These are phyloP conservation scores for Gymnoscelis rufifasciata DNA, from an alignment of 2,888 invertebrate genomes.

Conservation along the genomic window DNA sequence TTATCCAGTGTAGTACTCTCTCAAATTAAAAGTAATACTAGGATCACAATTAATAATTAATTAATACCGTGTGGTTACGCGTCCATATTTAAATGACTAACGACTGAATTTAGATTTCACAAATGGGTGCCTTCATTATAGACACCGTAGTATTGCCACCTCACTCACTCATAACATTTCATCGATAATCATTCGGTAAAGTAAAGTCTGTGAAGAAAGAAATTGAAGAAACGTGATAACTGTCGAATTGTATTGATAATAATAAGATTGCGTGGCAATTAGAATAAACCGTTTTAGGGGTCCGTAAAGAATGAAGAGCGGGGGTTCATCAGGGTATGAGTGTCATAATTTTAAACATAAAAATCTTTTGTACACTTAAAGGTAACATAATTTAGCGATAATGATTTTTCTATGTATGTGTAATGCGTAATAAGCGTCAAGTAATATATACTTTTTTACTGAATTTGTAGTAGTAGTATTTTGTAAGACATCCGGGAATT, in stretches of 20 bases:
- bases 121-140: conserved; percentile 54
- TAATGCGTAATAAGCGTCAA: conserved; percentile 67
- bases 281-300: conserved; percentile 55
- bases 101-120: conserved; percentile 37
- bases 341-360: conserved; percentile 69
- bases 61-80: too few species aligned
- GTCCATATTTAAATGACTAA: too few species aligned
- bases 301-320: conserved; percentile 49
- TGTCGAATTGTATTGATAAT: conserved; percentile 75
- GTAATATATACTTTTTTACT: conserved; percentile 75
- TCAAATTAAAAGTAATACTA: too few species aligned
- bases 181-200: conserved; percentile 16
- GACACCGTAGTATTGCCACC: conserved; percentile 24
- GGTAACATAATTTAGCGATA: conserved; percentile 68
- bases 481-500: conserved; percentile 62
- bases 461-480: conserved; percentile 72
- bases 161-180: conserved; percentile 23
- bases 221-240: conserved; percentile 59
- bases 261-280: conserved; percentile 72
- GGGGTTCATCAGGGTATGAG: conserved; percentile 79
- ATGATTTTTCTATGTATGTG: conserved; percentile 69
- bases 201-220: conserved; percentile 27
- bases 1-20: too few species aligned
- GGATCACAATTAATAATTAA: too few species aligned
- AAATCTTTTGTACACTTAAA: conserved; percentile 73